These are phyloP conservation scores for Coreoperca whiteheadi DNA, from an alignment of 2,113 vertebrate genomes.

Conservation along the genomic window DNA sequence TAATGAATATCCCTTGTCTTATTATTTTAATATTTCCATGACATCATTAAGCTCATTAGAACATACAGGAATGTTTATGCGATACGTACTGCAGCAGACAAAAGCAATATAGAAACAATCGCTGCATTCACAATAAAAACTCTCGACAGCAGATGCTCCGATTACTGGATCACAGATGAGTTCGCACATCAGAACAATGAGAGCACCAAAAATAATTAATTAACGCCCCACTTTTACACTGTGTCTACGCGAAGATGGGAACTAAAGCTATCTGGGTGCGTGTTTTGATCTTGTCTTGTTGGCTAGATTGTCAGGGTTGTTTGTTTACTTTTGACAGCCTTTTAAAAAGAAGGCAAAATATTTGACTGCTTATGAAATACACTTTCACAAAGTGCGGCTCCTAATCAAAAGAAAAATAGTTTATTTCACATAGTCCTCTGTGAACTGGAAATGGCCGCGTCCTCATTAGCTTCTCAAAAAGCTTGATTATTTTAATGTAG, in stretches of 20 bases:
- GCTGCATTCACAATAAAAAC: neutral
- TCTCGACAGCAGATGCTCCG: neutral
- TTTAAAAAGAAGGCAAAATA: constrained; percentile 10
- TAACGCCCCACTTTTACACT: neutral
- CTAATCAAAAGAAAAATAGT: constrained; percentile 22
- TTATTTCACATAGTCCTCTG: neutral
- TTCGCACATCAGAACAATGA: constrained; percentile 32
- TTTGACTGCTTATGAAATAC: constrained; percentile 4
- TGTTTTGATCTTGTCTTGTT: constrained; percentile 30
- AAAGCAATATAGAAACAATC: constrained; percentile 14
- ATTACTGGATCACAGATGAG: constrained; percentile 40
- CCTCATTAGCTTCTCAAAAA: constrained; percentile 27
- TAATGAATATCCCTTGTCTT: neutral
- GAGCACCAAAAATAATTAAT: constrained; percentile 35
- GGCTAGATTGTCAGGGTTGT: constrained; percentile 20
- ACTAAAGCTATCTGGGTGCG: neutral
- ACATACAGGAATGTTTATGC: neutral
- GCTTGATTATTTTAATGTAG: neutral
- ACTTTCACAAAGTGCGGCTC: neutral
- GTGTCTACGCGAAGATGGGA: neutral
- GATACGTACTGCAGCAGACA: constrained; percentile 20
- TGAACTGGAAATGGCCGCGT: neutral
- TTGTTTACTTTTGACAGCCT: constrained; percentile 48
- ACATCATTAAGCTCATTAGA: constrained; percentile 26
- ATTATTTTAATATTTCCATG: constrained; percentile 22